These are phyloP conservation scores for Candoia aspera DNA, from an alignment of 2,113 vertebrate species.

Conservation along the genomic window DNA sequence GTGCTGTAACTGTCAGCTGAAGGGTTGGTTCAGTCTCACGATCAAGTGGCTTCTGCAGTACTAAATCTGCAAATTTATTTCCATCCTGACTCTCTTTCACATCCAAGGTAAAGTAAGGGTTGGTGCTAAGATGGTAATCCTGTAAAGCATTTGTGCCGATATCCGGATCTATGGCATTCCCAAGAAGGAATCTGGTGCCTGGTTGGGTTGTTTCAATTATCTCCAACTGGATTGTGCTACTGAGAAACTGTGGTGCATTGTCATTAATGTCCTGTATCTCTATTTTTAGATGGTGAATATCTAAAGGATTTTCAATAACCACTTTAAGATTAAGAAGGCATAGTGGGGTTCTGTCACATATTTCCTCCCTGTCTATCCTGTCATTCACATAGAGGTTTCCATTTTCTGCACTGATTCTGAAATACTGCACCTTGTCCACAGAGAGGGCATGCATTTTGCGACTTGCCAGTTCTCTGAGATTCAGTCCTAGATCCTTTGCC, in stretches of 20 bases:
- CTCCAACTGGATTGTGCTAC: neutral
- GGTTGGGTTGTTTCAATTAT: neutral
- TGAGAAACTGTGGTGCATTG: neutral
- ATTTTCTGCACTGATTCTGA: neutral
- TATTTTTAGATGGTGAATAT: neutral
- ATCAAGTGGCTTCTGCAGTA: conserved; percentile 2
- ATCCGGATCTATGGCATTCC: neutral
- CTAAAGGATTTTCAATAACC: neutral
- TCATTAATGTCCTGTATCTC: conserved; percentile 10
- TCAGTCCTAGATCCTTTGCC: neutral
- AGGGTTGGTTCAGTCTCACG: neutral
- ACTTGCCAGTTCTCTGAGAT: neutral
- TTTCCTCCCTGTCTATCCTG: neutral
- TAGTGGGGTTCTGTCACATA: neutral
- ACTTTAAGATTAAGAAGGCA: neutral
- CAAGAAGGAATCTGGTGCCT: neutral
- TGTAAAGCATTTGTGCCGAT: neutral
- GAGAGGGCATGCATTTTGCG: neutral
- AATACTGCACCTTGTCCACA: neutral
- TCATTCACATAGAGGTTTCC: conserved; percentile 4
- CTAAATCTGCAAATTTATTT: conserved; percentile 3
- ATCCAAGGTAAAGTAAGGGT: neutral
- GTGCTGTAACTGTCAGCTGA: neutral
- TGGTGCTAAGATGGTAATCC: neutral
- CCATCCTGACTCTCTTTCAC: neutral